phyloP scores from a whole-genome alignment of 2,113 vertebrate species.

The Macrotis lagotis region DNA sequence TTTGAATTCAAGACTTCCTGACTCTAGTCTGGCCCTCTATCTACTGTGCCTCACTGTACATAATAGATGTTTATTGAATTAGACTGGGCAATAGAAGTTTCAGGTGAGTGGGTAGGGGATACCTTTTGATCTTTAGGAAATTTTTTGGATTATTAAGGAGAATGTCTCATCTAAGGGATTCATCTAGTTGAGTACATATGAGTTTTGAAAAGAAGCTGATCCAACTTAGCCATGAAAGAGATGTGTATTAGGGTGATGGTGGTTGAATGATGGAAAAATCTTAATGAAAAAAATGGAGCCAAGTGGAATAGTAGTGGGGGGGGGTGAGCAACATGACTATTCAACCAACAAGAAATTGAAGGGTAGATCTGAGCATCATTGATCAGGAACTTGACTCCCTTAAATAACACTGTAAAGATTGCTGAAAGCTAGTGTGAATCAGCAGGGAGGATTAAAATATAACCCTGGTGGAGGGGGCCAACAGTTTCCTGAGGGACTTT shows the following conservation, averaged over 20 bases:
- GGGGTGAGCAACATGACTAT: neutral
- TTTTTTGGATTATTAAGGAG: neutral
- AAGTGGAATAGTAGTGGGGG: neutral
- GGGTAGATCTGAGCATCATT: neutral
- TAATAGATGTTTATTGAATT: neutral
- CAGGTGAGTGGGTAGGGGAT: neutral
- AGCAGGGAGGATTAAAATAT: neutral
- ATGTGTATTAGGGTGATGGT: neutral
- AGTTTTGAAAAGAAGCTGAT: neutral
- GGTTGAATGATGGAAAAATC: neutral
- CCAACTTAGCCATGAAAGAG: neutral
- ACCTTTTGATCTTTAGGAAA: neutral
- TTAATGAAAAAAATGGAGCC: neutral
- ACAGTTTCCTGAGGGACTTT: neutral
- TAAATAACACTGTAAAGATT: neutral
- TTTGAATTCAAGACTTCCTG: neutral
- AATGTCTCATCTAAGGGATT: neutral
- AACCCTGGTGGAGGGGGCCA: neutral
- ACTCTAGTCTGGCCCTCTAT: neutral
- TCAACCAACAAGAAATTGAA: neutral
- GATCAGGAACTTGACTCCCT: neutral
- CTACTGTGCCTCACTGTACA: neutral
- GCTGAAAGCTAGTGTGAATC: neutral
- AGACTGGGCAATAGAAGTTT: neutral
- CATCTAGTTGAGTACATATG: neutral